phyloP scores from a whole-genome alignment of 1,140 invertebrate species.

The Conus ventricosus region DNA sequence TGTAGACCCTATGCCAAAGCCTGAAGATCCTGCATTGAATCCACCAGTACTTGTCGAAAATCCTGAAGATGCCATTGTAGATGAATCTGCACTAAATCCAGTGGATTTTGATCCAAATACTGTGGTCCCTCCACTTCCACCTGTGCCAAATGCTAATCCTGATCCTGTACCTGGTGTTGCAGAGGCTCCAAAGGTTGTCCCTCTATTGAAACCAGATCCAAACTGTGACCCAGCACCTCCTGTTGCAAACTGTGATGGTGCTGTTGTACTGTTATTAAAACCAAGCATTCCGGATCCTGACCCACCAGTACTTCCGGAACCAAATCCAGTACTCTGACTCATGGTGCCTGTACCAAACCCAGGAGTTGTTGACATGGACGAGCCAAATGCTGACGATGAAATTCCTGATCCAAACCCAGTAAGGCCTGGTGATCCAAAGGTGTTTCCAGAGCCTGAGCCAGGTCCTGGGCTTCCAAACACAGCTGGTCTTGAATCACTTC shows the following conservation, averaged over 20 bases:
- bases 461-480: neutral
- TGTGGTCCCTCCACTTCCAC: neutral
- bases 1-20: conserved; percentile 21
- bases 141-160: conserved; percentile 11
- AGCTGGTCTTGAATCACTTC: neutral
- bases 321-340: conserved; percentile 1
- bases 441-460: neutral
- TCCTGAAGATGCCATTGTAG: neutral
- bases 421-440: conserved; percentile 25
- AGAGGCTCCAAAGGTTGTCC: neutral
- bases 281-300: conserved; percentile 3
- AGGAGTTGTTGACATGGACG: neutral
- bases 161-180: conserved; percentile 13
- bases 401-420: conserved; percentile 26
- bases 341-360: neutral
- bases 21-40: neutral
- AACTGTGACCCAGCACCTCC: neutral
- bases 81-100: conserved; percentile 6
- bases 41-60: neutral
- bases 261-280: conserved; percentile 31
- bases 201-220: neutral
- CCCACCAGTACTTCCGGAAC: conserved; percentile 8
- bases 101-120: conserved; percentile 16
- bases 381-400: conserved; percentile 1
- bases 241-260: neutral